Base-by-base conservation (phyloP, 2,113 vertebrate genomes). In the Thymallus thymallus region DNA sequence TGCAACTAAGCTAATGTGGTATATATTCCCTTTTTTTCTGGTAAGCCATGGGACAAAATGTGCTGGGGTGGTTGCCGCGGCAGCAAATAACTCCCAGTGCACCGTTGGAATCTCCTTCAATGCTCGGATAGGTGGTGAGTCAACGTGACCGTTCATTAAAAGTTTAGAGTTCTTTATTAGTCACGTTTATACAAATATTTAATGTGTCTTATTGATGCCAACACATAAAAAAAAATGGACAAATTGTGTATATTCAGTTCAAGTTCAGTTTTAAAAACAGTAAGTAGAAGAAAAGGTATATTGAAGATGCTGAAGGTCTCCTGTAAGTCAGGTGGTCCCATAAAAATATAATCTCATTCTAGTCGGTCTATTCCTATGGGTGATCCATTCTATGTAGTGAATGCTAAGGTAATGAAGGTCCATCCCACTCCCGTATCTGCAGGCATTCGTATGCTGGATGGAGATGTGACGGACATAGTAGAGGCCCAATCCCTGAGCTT, bases 371-470 rank as follows among this genome's bases (percentile, higher is more conserved):
- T 51, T 51, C 48, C 48, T 18, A 51, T 51, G 16, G 48, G 48
- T 51, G 48, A 51, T 51, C 12, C 48, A 20, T 23, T 16, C 48
- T 16, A 14, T 29, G 1, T 14, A 4, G 60, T 26, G 2, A 48
- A 68, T 78, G 55, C 71, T 72, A 71, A 48, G 29, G 6, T 41
- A 23, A 12, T 71, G 35, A 14, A 14, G 4, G 24, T 35, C 22
- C 77, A 74, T 84, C 55, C 75, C 77, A 76, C 81, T 73, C 76
- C 77, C 86, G 23, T 86, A 77, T 76, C 83, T 76, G 22, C 80
- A 98, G 98, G 97, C 56, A 92, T 99, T 29, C 93, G 96, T 1
- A 98, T 99, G 96, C 86, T 99, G 89, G 96, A 95, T 0, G 97
- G 96, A 74, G 97, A 98, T 3, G 96, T 98, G 84, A 99, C 96